phyloP scores from a whole-genome alignment of 2,113 vertebrate species.

The Melospiza georgiana region DNA sequence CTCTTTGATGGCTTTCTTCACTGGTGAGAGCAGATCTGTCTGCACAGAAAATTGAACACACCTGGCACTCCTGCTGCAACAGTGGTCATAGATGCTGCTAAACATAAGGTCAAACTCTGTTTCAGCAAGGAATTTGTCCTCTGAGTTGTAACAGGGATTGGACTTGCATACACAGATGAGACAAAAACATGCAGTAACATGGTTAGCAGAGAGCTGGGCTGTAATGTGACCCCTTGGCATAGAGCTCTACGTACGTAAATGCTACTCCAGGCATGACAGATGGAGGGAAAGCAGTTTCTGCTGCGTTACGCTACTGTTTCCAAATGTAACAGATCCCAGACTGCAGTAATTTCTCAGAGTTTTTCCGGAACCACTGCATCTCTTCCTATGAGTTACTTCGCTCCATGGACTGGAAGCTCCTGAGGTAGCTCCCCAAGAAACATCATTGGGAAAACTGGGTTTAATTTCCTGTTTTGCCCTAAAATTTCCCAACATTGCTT shows the following conservation, averaged over 20 bases:
- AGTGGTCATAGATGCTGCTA: neutral
- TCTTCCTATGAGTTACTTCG: neutral
- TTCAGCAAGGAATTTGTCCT: slow-evolving; percentile 37
- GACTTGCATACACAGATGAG: neutral
- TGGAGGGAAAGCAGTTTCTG: neutral
- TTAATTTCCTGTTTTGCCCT: neutral
- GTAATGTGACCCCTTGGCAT: neutral
- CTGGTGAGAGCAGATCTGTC: neutral
- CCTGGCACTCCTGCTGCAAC: neutral
- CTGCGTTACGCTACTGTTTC: neutral
- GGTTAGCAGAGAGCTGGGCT: neutral
- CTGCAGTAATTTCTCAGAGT: neutral
- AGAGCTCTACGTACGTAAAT: neutral
- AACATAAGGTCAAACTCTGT: neutral
- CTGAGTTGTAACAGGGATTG: neutral
- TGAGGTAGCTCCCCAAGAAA: neutral
- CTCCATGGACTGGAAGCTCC: neutral
- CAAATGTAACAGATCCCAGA: neutral
- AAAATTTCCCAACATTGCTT: neutral
- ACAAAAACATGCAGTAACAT: slow-evolving; percentile 34
- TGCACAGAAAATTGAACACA: neutral
- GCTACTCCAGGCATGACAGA: neutral
- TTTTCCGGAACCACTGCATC: neutral
- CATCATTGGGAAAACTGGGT: fast-evolving
- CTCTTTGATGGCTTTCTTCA: neutral